A percentile compares a stretch with the other conserved stretches of the same genome.
These are phyloP conservation scores for Oedothorax gibbosus DNA, from an alignment of 1,140 invertebrate genomes.

Conservation along the genomic window DNA sequence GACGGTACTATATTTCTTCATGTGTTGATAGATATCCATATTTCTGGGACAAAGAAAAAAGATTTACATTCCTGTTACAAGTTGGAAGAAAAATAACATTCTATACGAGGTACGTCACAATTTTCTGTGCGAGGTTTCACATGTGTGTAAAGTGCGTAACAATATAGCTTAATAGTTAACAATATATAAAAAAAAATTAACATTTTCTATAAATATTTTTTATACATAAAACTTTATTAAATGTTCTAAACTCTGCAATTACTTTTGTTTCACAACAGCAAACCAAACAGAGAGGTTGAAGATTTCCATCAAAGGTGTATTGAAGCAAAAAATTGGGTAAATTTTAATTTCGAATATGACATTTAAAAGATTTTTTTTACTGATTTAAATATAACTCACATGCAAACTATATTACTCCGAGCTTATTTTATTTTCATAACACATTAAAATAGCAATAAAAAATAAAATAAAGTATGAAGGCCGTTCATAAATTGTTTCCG, in stretches of 20 bases:
- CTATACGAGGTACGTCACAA: slow-evolving; percentile 20
- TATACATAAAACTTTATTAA: neutral
- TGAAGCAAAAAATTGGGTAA: slow-evolving; percentile 49
- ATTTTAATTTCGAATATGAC: neutral
- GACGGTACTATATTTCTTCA: neutral
- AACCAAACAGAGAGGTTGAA: neutral
- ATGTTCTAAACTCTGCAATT: neutral
- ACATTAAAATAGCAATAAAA: too few relatives aligned
- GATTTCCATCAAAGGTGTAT: slow-evolving; percentile 35
- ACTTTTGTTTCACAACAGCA: slow-evolving; percentile 11
- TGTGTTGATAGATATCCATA: slow-evolving; percentile 33
- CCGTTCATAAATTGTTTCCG: too few relatives aligned
- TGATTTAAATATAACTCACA: too few relatives aligned
- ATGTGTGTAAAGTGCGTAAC: neutral
- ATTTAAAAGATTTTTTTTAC: too few relatives aligned
- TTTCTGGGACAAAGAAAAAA: slow-evolving; percentile 27
- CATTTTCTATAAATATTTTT: neutral
- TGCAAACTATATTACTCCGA: too few relatives aligned
- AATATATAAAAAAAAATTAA: neutral
- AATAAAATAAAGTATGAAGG: too few relatives aligned
- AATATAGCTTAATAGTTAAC: neutral
- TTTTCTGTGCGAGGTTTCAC: neutral
- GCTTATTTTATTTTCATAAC: too few relatives aligned
- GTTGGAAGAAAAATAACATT: slow-evolving; percentile 30
- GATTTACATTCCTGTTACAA: slow-evolving; percentile 13